These are phyloP conservation scores for Uropsilus gracilis DNA, from an alignment of 2,113 vertebrate genomes.

Conservation along the genomic window DNA sequence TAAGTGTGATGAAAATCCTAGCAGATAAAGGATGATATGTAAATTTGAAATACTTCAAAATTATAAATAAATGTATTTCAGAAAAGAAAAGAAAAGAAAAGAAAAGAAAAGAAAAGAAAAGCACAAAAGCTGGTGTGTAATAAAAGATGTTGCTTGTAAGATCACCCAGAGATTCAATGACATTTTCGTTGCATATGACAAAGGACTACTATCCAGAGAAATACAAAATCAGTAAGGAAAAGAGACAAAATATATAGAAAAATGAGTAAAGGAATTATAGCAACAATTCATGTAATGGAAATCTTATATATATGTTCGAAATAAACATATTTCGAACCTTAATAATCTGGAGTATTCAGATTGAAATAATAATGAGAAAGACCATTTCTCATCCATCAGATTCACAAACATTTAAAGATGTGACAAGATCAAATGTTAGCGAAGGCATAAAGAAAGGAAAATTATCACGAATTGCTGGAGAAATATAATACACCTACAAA, in stretches of 20 bases:
- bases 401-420: background rate
- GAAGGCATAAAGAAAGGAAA: background rate
- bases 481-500: background rate
- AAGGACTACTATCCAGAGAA: background rate
- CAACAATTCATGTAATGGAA: background rate
- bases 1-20: background rate
- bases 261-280: background rate
- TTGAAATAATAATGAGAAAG: slow-evolving; percentile 25
- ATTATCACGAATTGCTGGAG: background rate
- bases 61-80: background rate
- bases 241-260: background rate
- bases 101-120: slow-evolving; percentile 8
- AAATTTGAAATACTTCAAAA: background rate
- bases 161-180: background rate
- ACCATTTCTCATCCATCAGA: background rate
- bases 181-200: background rate
- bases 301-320: background rate
- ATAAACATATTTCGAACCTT: background rate
- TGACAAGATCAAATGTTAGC: background rate
- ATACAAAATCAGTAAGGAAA: background rate
- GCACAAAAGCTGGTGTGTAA: background rate
- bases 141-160: background rate
- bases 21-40: background rate
- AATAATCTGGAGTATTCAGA: slow-evolving; percentile 8
- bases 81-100: background rate